phyloP scores from a whole-genome alignment of 2,113 vertebrate species.

The Cheilinus undulatus region DNA sequence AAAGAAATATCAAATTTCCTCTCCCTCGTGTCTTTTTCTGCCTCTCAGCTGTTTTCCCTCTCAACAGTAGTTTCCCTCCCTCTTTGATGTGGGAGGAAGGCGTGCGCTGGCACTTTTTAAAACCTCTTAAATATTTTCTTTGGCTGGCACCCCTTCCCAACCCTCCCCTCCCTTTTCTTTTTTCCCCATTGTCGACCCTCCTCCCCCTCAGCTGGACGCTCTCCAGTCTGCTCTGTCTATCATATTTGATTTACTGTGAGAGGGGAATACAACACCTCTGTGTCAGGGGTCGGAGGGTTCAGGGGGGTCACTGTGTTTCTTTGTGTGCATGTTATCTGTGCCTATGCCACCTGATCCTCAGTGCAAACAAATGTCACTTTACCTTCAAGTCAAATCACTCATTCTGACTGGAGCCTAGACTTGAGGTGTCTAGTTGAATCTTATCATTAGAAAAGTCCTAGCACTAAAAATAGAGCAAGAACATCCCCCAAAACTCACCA shows the following conservation, averaged over 20 bases:
- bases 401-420: not conserved
- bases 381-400: constrained; percentile 15
- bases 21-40: constrained; percentile 15
- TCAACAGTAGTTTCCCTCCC: constrained; percentile 48
- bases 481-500: no score
- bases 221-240: constrained; percentile 26
- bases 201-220: constrained; percentile 28
- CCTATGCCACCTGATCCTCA: constrained; percentile 1
- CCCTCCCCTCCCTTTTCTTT: not conserved
- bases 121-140: constrained; percentile 71
- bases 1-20: constrained; percentile 10
- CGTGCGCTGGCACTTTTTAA: constrained; percentile 42
- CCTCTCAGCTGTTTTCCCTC: constrained; percentile 49
- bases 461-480: no score
- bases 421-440: not conserved
- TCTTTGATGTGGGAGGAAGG: constrained; percentile 70
- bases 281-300: constrained; percentile 14
- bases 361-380: constrained; percentile 5
- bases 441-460: no score
- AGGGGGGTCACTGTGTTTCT: not conserved
- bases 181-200: not conserved
- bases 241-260: constrained; percentile 36
- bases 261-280: constrained; percentile 23
- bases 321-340: not conserved
- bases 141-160: constrained; percentile 44